Evolutionary conservation across 2,888 invertebrate species (phyloP).

Genomic region (Orchesella flavescens): DNA sequence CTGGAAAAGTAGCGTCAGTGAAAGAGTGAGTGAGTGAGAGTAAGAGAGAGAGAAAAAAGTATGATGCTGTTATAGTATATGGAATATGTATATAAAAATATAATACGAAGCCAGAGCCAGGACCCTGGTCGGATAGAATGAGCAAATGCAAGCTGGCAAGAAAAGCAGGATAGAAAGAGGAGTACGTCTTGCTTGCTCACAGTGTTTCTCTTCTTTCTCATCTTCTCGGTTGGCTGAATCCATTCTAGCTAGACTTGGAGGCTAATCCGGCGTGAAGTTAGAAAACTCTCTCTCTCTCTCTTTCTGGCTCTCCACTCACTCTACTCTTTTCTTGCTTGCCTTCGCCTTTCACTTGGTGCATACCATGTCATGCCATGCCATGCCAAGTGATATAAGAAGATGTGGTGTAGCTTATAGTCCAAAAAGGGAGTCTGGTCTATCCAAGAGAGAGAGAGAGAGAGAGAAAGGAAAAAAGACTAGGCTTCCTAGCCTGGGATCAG

Average conservation of each 20-base stretch:
- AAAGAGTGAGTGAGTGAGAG: not conserved
- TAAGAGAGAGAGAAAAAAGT: no score
- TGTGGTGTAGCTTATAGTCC: constrained; percentile 46
- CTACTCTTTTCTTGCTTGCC: constrained; percentile 42
- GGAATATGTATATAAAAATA: not conserved
- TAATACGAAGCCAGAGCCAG: not conserved
- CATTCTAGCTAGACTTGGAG: constrained; percentile 72
- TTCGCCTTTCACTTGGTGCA: constrained; percentile 45
- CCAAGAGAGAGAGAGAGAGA: constrained; percentile 23
- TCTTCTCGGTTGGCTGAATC: constrained; percentile 71
- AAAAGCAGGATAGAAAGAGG: constrained; percentile 28
- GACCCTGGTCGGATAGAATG: constrained; percentile 15
- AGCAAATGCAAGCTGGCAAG: constrained; percentile 36
- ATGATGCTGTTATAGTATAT: no score
- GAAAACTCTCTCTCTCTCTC: constrained; percentile 68
- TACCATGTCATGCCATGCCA: not conserved
- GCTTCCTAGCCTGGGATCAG: constrained; percentile 64
- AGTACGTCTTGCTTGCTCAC: constrained; percentile 63
- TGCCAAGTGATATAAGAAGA: constrained; percentile 28
- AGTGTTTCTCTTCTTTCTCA: constrained; percentile 72
- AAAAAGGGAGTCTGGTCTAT: constrained; percentile 44
- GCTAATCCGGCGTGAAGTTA: constrained; percentile 73
- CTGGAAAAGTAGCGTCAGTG: no score
- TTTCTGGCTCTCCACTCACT: constrained; percentile 50
- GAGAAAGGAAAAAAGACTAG: constrained; percentile 17